Evolutionary conservation across 2,888 invertebrate genomes (phyloP).

Genomic region (Chymomyza procnemis): DNA sequence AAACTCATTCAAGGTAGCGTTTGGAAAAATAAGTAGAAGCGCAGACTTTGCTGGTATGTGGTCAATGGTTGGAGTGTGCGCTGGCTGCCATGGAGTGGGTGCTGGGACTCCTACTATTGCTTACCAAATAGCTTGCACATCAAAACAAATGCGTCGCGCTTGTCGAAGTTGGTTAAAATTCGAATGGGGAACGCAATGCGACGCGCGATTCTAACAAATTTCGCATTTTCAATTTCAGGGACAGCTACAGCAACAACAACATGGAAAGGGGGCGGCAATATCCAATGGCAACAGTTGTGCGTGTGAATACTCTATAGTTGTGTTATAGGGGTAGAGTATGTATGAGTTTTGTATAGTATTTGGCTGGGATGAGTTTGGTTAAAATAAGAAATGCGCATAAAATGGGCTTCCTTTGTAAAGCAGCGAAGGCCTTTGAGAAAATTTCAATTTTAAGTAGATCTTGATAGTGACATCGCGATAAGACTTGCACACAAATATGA

Average conservation of each 20-base stretch:
- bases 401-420: no score
- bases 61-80: neutral
- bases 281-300: conserved; percentile 52
- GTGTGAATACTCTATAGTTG: neutral
- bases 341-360: neutral
- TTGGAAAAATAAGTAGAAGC: neutral
- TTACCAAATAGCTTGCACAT: neutral
- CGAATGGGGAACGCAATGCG: conserved; percentile 38
- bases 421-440: no score
- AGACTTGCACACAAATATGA: no score
- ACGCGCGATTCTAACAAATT: conserved; percentile 41
- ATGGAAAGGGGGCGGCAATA: conserved; percentile 9
- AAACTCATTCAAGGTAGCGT: conserved; percentile 36
- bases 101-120: neutral
- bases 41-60: conserved; percentile 31
- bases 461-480: no score
- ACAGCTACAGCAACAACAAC: conserved; percentile 17
- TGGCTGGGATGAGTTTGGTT: neutral
- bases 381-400: neutral
- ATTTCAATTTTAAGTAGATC: no score
- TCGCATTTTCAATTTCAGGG: conserved; percentile 66
- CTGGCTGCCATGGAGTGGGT: neutral
- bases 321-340: neutral
- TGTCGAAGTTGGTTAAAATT: conserved; percentile 42
- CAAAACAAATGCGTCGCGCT: conserved; percentile 11